Percentiles rank a stretch among this genome's conserved stretches.
Conservation (phyloP, 2,113 vertebrate species). For the Petaurus breviceps region DNA sequence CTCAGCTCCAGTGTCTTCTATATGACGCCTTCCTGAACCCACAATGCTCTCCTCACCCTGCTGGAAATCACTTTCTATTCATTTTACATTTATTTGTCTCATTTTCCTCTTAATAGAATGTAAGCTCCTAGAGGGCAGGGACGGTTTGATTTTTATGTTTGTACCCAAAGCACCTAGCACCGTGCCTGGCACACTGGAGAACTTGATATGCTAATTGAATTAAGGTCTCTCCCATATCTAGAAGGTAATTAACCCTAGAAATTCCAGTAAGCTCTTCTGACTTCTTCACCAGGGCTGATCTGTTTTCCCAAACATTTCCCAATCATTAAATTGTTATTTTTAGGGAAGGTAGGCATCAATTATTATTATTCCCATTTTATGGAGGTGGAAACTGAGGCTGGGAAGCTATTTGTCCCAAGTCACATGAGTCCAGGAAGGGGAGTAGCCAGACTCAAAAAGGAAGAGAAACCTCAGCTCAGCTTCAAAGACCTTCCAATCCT, state of each 20-base stretch:
- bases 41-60: neutral
- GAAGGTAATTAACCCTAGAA: neutral
- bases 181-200: neutral
- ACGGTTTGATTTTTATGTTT: neutral
- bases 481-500: neutral
- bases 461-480: neutral
- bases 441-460: neutral
- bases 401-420: neutral
- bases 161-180: neutral
- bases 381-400: neutral
- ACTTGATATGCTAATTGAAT: neutral
- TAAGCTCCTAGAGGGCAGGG: neutral
- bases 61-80: neutral
- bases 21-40: neutral
- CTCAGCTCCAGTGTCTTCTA: neutral
- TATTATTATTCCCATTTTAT: neutral
- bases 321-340: neutral
- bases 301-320: slow-evolving; percentile 21
- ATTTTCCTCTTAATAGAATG: neutral
- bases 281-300: slow-evolving; percentile 51
- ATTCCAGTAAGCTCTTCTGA: slow-evolving; percentile 23
- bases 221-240: neutral
- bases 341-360: neutral
- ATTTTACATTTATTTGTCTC: neutral
- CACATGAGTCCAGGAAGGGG: neutral